These are phyloP conservation scores for Vombatus ursinus DNA, from an alignment of 2,113 vertebrate genomes.

Conservation along the genomic window DNA sequence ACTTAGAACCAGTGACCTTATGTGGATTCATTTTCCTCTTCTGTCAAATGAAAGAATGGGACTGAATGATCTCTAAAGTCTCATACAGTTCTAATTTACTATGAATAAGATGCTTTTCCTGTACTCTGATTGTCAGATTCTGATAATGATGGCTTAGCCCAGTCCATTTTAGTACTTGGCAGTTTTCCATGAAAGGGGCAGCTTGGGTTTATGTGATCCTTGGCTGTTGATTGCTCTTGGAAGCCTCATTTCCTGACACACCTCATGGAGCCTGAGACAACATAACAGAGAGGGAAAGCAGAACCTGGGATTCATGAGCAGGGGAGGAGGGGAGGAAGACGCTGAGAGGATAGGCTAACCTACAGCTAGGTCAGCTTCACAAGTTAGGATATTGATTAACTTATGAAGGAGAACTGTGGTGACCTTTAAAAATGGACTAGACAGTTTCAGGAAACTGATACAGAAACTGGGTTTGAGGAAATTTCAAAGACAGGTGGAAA, in stretches of 20 bases:
- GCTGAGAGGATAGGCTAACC: background rate
- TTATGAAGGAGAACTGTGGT: background rate
- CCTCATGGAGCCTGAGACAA: background rate
- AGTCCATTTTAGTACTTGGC: conserved; percentile 25
- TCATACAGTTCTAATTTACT: background rate
- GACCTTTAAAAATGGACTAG: conserved; percentile 61
- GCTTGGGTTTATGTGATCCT: background rate
- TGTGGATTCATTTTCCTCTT: background rate
- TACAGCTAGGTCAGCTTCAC: background rate
- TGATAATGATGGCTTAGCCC: background rate
- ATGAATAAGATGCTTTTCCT: background rate
- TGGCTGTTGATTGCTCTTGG: background rate
- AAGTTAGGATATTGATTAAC: conserved; percentile 14
- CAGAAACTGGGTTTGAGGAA: conserved; percentile 51
- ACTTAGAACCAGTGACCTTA: background rate
- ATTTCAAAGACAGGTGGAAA: conserved; percentile 50
- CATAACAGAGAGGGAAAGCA: background rate
- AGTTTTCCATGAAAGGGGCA: conserved; percentile 9
- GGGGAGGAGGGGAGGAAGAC: background rate
- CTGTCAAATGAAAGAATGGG: background rate
- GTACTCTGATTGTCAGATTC: background rate
- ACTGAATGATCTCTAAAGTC: background rate
- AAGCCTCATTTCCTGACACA: background rate
- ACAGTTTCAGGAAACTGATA: conserved; percentile 46
- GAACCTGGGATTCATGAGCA: background rate